Conservation (phyloP, 2,888 invertebrate species). For the Hesperia comma region DNA sequence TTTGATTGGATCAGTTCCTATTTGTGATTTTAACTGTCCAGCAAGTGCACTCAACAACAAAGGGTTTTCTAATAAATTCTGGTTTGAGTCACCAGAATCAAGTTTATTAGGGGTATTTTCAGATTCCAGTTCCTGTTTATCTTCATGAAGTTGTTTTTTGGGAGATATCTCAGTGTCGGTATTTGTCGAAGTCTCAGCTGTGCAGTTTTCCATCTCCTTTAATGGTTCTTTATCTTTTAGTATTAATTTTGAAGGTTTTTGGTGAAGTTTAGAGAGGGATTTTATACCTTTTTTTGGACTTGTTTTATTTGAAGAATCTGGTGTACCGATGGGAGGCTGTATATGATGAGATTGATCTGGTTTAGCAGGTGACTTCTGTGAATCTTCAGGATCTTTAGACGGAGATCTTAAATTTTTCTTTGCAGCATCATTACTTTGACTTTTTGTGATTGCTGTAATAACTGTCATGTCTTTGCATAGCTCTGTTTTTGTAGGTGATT, state of each 20-base stretch:
- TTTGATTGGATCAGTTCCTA: neutral
- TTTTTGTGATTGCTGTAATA: neutral
- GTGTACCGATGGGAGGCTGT: slow-evolving; percentile 30
- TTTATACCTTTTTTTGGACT: neutral
- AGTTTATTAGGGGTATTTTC: slow-evolving; percentile 7
- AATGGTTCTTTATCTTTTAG: neutral
- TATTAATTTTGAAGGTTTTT: neutral
- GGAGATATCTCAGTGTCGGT: neutral
- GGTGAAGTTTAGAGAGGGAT: neutral
- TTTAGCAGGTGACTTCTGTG: slow-evolving; percentile 43
- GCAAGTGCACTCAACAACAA: slow-evolving; percentile 8
- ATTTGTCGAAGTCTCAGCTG: neutral
- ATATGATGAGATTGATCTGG: slow-evolving; percentile 36
- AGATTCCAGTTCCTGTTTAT: neutral
- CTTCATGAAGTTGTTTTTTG: neutral
- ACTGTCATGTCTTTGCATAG: slow-evolving; percentile 1
- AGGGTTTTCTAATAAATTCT: slow-evolving; percentile 12
- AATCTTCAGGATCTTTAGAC: slow-evolving; percentile 32
- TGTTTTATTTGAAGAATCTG: neutral
- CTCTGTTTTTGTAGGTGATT: slow-evolving; percentile 28
- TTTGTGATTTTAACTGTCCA: neutral
- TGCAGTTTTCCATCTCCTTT: neutral
- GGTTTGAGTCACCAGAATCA: neutral
- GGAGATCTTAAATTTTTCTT: slow-evolving; percentile 40
- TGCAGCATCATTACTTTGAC: slow-evolving; percentile 38